These are phyloP conservation scores for Chamaetylas fuelleborni DNA, from an alignment of 2,113 vertebrate genomes.

Conservation along the genomic window DNA sequence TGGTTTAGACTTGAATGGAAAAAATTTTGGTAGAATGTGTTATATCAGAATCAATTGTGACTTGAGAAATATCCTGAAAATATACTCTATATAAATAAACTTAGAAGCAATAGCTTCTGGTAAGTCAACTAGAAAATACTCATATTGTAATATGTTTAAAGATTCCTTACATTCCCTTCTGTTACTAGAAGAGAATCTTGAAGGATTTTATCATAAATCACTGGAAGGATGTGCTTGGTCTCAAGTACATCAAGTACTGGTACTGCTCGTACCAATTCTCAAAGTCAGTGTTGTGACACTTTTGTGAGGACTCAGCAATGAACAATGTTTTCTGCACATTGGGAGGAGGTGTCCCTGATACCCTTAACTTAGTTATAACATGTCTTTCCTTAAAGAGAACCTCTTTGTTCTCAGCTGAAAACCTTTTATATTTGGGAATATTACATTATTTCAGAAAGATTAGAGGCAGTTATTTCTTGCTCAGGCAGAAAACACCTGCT, in stretches of 20 bases:
- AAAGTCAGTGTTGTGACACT: background rate
- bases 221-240: background rate
- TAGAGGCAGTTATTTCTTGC: background rate
- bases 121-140: background rate
- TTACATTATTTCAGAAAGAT: background rate
- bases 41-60: background rate
- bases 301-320: background rate
- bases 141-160: background rate
- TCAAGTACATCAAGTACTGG: too few species aligned
- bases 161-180: background rate
- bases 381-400: background rate
- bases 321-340: background rate
- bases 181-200: background rate
- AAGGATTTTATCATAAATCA: background rate
- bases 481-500: background rate
- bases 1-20: background rate
- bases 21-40: background rate
- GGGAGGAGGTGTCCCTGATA: background rate
- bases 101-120: background rate
- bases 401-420: background rate
- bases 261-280: background rate
- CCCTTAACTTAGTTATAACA: background rate
- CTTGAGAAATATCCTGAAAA: background rate
- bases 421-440: background rate
- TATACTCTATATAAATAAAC: background rate